Conservation (phyloP, 92 coral and sea anemone genomes). For the Isaurus tuberculatus region DNA sequence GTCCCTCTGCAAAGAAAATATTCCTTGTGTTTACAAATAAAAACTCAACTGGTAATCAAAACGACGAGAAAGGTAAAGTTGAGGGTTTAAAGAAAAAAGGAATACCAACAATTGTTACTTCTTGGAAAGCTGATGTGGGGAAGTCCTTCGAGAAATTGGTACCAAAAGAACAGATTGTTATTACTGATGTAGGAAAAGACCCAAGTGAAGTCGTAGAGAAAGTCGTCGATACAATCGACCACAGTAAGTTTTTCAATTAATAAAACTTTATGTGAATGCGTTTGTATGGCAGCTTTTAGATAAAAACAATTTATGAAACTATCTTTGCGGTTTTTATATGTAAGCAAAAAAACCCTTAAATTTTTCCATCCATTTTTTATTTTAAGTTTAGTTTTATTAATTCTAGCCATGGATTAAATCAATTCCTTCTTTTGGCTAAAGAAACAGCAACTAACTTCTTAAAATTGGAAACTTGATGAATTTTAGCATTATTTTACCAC, state of each 20-base stretch:
- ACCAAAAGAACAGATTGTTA: conserved; percentile 10
- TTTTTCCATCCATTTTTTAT: too few species aligned
- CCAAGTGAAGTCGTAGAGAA: conserved; percentile 16
- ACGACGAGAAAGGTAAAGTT: conserved; percentile 27
- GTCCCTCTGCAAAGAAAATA: conserved; percentile 35
- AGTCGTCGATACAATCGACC: conserved; percentile 8
- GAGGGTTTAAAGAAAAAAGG: conserved; percentile 20
- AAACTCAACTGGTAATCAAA: conserved; percentile 26
- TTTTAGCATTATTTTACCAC: too few species aligned
- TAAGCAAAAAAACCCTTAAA: neutral
- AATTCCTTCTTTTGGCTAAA: too few species aligned
- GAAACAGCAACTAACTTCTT: too few species aligned
- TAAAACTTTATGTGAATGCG: neutral
- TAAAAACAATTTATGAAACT: too few species aligned
- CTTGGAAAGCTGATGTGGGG: conserved; percentile 14
- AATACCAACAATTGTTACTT: conserved; percentile 14
- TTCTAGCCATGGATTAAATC: too few species aligned
- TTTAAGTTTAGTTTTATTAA: too few species aligned
- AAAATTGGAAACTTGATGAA: too few species aligned
- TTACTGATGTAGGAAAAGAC: conserved; percentile 24
- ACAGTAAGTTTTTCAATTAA: neutral
- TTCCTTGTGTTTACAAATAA: conserved; percentile 34
- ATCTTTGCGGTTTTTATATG: too few species aligned
- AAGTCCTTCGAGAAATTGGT: conserved; percentile 9
- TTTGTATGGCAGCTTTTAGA: neutral